Conservation (phyloP, 1,140 invertebrate species). For the Condylostylus longicornis region DNA sequence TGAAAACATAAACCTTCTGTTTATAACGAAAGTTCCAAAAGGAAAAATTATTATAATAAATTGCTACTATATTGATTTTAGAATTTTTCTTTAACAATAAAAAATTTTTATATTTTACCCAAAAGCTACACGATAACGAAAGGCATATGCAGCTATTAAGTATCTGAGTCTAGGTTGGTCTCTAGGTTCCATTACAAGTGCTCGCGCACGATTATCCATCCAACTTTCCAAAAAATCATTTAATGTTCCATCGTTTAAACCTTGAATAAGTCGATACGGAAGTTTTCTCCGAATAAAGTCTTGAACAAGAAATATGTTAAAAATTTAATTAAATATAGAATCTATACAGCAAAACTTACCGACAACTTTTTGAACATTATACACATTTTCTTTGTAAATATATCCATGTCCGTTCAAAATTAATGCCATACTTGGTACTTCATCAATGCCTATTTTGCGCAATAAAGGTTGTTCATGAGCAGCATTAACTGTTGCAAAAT, state of each 20-base stretch:
- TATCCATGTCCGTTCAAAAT: slow-evolving; percentile 65
- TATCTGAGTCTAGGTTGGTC: slow-evolving; percentile 66
- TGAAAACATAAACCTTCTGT: too few relatives aligned
- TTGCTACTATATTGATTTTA: too few relatives aligned
- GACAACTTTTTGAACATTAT: slow-evolving; percentile 63
- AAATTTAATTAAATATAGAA: slow-evolving; percentile 1
- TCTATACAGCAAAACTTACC: slow-evolving; percentile 36
- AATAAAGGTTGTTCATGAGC: slow-evolving; percentile 61
- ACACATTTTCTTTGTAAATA: slow-evolving; percentile 61
- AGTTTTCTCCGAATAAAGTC: slow-evolving; percentile 72
- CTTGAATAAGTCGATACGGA: slow-evolving; percentile 59
- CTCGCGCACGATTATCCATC: slow-evolving; percentile 80
- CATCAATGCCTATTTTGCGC: slow-evolving; percentile 58
- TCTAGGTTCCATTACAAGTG: slow-evolving; percentile 70
- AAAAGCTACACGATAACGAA: slow-evolving; percentile 71
- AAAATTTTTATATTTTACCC: too few relatives aligned
- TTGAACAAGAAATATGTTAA: slow-evolving; percentile 32
- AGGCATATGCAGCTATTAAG: slow-evolving; percentile 74
- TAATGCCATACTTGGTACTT: slow-evolving; percentile 67
- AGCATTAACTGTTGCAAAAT: slow-evolving; percentile 62
- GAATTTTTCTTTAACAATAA: too few relatives aligned
- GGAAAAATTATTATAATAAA: too few relatives aligned
- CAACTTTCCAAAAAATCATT: slow-evolving; percentile 73
- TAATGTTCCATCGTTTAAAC: slow-evolving; percentile 55
- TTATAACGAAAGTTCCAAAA: slow-evolving; percentile 5